A percentile compares a stretch with the other conserved stretches of the same genome.
Evolutionary conservation across 2,888 invertebrate species (phyloP).

Genomic region (Meganola albula): DNA sequence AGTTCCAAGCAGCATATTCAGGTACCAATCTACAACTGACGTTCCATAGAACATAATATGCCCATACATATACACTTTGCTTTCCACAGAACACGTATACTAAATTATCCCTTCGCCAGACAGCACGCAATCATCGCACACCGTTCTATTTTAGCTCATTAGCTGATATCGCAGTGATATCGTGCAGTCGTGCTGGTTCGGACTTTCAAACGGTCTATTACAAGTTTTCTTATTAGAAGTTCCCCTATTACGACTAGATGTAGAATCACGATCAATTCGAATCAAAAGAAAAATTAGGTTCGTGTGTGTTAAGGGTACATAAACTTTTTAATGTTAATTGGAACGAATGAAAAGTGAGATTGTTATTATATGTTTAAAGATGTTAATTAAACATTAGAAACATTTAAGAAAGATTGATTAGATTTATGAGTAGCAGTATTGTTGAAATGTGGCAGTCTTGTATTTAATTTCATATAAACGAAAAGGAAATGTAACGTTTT

Average conservation of each 20-base stretch:
- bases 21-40: too few species aligned
- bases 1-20: too few species aligned
- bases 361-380: too few species aligned
- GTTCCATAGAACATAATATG: neutral
- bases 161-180: conserved; percentile 59
- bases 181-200: conserved; percentile 53
- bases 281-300: conserved; percentile 39
- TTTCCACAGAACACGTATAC: conserved; percentile 12
- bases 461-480: too few species aligned
- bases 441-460: too few species aligned
- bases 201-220: conserved; percentile 67
- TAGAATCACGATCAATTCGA: conserved; percentile 51
- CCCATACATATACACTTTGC: conserved; percentile 8
- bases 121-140: conserved; percentile 42
- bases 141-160: conserved; percentile 56
- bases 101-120: conserved; percentile 30
- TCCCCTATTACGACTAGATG: conserved; percentile 62
- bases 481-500: too few species aligned
- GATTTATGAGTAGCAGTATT: too few species aligned
- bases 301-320: conserved; percentile 4
- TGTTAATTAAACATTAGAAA: too few species aligned
- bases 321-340: too few species aligned
- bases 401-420: too few species aligned
- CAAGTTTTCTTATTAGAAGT: conserved; percentile 77
- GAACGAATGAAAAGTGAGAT: too few species aligned